These are phyloP conservation scores for Polyommatus iphigenia DNA, from an alignment of 2,888 invertebrate genomes.

Conservation along the genomic window DNA sequence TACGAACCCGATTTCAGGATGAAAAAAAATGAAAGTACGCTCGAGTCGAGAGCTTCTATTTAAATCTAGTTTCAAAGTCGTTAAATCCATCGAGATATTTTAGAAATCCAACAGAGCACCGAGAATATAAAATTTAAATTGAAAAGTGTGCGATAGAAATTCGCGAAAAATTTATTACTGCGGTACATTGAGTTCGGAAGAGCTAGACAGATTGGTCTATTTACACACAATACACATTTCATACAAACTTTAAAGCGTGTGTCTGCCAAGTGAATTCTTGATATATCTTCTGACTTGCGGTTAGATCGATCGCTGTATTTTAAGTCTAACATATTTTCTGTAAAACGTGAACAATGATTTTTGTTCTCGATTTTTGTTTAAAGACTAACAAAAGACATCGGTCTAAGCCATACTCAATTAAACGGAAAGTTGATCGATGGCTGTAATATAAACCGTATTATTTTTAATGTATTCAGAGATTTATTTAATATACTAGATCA, in stretches of 20 bases:
- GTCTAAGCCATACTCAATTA: not conserved
- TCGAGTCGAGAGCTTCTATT: not conserved
- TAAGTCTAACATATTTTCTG: not conserved
- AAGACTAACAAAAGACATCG: not conserved
- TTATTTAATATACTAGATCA: too few relatives aligned
- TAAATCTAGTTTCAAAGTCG: not conserved
- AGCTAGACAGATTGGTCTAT: constrained; percentile 28
- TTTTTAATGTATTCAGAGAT: too few relatives aligned
- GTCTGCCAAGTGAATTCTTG: constrained; percentile 33
- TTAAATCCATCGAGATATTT: not conserved
- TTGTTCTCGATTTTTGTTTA: not conserved
- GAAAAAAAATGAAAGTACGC: not conserved
- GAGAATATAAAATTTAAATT: constrained; percentile 1
- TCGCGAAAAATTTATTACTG: constrained; percentile 31
- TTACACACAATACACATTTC: constrained; percentile 23
- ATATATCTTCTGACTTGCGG: constrained; percentile 10
- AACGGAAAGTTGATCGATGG: too few relatives aligned
- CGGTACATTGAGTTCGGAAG: constrained; percentile 23
- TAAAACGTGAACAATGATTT: not conserved
- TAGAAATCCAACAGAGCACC: not conserved
- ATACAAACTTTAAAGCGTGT: constrained; percentile 19
- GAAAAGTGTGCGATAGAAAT: constrained; percentile 2
- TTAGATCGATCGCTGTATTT: constrained; percentile 9
- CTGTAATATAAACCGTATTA: too few relatives aligned
- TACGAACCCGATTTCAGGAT: not conserved